These are phyloP conservation scores for Sebastes baramenuke DNA, from an alignment of 2,797 vertebrate species.

Conservation along the genomic window DNA sequence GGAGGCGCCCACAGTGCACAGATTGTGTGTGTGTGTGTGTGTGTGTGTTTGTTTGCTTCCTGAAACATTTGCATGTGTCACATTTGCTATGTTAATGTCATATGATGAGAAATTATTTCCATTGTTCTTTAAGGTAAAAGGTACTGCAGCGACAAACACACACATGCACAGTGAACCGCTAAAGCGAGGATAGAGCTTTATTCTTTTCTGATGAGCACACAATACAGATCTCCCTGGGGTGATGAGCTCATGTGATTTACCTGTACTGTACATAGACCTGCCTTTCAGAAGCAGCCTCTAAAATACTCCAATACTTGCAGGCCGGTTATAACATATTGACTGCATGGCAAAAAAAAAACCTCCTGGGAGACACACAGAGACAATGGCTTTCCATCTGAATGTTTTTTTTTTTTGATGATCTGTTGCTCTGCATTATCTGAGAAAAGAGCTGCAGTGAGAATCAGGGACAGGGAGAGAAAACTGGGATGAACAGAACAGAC, in stretches of 20 bases:
- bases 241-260: slow-evolving; percentile 66
- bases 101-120: slow-evolving; percentile 4
- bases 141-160: neutral
- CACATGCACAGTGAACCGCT: neutral
- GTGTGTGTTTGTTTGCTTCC: neutral
- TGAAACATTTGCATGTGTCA: slow-evolving; percentile 53
- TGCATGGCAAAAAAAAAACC: slow-evolving; percentile 10
- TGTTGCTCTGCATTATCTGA: slow-evolving; percentile 7
- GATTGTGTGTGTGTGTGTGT: slow-evolving; percentile 15
- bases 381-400: slow-evolving; percentile 38
- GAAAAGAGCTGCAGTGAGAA: neutral
- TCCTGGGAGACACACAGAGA: slow-evolving; percentile 27
- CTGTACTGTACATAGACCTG: slow-evolving; percentile 26
- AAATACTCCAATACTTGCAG: slow-evolving; percentile 23
- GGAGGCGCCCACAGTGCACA: slow-evolving; percentile 4
- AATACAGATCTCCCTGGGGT: slow-evolving; percentile 31
- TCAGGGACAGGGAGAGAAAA: neutral
- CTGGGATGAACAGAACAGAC: neutral
- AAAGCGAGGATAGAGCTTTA: neutral
- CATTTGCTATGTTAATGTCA: slow-evolving; percentile 18
- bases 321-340: slow-evolving; percentile 40
- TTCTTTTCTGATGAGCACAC: slow-evolving; percentile 54
- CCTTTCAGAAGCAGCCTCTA: slow-evolving; percentile 26
- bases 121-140: neutral
- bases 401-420: slow-evolving; percentile 19